Evolutionary conservation across 2,113 vertebrate genomes (phyloP).

Genomic region (Paratilapia polleni): DNA sequence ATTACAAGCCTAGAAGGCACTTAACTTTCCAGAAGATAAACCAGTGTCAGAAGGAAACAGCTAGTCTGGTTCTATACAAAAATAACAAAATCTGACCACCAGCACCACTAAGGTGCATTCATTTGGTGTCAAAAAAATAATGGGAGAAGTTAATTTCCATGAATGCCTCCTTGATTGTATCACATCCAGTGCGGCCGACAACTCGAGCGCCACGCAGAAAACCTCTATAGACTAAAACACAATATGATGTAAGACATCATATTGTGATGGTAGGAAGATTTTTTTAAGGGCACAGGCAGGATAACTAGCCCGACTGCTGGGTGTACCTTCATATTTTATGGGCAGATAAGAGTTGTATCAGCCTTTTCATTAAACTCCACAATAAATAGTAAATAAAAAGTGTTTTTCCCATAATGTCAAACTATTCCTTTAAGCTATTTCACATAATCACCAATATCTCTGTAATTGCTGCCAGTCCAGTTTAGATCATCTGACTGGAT

Average conservation of each 20-base stretch:
- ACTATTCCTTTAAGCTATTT: not conserved
- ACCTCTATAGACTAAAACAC: not conserved
- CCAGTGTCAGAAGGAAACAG: too few relatives aligned
- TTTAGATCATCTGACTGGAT: not conserved
- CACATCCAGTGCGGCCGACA: rapidly evolving
- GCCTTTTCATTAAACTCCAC: not conserved
- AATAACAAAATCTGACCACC: not conserved
- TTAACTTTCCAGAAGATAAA: not conserved
- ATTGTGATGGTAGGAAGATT: too few relatives aligned
- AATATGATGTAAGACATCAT: too few relatives aligned
- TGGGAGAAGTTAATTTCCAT: not conserved
- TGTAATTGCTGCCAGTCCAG: not conserved
- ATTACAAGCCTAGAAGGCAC: not conserved
- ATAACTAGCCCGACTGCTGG: not conserved
- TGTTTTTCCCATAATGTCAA: not conserved
- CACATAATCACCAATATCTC: rapidly evolving
- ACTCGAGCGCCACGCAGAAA: rapidly evolving
- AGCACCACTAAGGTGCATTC: not conserved
- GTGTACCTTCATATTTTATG: not conserved
- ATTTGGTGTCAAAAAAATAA: not conserved
- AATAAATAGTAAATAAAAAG: not conserved
- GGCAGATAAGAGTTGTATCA: not conserved
- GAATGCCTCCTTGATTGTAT: not conserved
- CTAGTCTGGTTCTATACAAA: not conserved
- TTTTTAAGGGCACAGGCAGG: too few relatives aligned